Conservation (phyloP, 2,113 vertebrate species). For the Oophaga pumilio region DNA sequence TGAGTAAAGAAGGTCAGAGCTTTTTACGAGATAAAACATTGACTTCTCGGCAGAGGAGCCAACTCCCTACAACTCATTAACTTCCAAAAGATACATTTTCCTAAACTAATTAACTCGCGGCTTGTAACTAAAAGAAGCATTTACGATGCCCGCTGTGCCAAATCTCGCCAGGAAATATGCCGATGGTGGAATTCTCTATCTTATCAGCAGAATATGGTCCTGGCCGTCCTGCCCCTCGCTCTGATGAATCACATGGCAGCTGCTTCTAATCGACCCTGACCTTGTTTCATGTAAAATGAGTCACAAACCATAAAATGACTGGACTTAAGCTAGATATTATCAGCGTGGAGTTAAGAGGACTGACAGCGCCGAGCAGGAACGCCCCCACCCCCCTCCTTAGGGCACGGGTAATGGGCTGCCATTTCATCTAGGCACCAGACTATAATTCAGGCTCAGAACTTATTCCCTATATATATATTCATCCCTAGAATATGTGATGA, state of each 20-base stretch:
- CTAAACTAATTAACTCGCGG: neutral
- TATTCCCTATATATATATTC: neutral
- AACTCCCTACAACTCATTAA: conserved; percentile 22
- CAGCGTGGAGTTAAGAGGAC: neutral
- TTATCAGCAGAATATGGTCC: conserved; percentile 66
- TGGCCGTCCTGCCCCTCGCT: conserved; percentile 62
- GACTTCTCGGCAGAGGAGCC: neutral
- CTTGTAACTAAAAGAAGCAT: conserved; percentile 1
- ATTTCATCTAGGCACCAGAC: neutral
- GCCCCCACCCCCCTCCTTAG: neutral
- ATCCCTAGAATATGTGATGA: too few relatives aligned
- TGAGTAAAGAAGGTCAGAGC: neutral
- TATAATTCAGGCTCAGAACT: neutral
- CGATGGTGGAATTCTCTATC: conserved; percentile 65
- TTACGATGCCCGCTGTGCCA: conserved; percentile 22
- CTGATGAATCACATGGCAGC: conserved; percentile 62
- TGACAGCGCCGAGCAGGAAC: neutral
- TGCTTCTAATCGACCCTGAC: conserved; percentile 66
- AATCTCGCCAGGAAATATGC: conserved; percentile 63
- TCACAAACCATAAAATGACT: conserved; percentile 19
- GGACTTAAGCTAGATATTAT: neutral
- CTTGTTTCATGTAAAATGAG: conserved; percentile 66
- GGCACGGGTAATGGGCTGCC: neutral
- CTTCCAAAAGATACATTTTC: neutral
- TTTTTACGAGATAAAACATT: conserved; percentile 13